Evolutionary conservation across 2,113 vertebrate genomes (phyloP).

Genomic region (Tetrax tetrax): DNA sequence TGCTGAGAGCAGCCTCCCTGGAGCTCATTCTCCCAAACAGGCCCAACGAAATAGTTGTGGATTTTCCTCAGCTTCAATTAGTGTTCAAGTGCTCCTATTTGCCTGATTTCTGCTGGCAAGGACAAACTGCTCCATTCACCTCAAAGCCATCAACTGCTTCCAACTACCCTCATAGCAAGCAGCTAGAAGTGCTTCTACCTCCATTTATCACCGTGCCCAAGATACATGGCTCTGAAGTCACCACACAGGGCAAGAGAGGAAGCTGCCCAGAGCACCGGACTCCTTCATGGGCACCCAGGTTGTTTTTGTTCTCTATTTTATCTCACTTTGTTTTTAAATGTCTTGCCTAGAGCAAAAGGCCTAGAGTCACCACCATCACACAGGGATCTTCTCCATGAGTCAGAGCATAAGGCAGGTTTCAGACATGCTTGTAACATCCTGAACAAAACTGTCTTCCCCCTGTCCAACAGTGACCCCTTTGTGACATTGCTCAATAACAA

Average conservation of each 20-base stretch:
- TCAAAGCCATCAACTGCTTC: not conserved
- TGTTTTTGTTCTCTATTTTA: not conserved
- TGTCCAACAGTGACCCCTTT: conserved; percentile 33
- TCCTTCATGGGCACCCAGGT: not conserved
- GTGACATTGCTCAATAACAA: conserved; percentile 45
- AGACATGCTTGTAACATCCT: not conserved
- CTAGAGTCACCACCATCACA: not conserved
- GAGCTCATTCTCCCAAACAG: not conserved
- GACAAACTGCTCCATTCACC: not conserved
- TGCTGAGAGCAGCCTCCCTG: not conserved
- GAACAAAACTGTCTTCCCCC: not conserved
- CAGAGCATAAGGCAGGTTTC: not conserved
- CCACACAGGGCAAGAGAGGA: not conserved
- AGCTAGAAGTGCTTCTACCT: not conserved
- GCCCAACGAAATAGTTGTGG: rapidly evolving
- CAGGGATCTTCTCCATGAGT: not conserved
- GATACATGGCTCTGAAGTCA: rapidly evolving
- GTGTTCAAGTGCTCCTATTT: not conserved
- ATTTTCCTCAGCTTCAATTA: not conserved
- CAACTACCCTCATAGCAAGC: rapidly evolving
- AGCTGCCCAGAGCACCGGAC: not conserved
- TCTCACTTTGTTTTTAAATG: not conserved
- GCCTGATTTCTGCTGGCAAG: not conserved
- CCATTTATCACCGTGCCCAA: not conserved
- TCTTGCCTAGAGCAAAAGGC: not conserved